Conservation (phyloP, 2,113 vertebrate species). For the Scytalopus superciliaris region DNA sequence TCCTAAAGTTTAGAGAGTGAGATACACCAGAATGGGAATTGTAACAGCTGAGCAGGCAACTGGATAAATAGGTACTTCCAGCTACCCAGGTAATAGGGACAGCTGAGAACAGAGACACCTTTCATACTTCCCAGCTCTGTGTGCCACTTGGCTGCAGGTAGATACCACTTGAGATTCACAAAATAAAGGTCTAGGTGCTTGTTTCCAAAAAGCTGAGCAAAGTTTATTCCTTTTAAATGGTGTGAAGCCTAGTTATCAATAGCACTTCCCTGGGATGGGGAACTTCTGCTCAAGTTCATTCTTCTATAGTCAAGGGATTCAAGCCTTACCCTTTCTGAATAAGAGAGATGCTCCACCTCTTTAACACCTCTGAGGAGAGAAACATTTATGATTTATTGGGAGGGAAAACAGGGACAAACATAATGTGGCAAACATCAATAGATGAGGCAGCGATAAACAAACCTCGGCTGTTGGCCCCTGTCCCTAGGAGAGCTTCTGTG, state of each 20-base stretch:
- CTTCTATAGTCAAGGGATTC: background rate
- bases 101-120: background rate
- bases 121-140: background rate
- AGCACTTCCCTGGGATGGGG: background rate
- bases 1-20: background rate
- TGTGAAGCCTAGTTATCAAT: background rate
- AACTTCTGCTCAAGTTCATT: background rate
- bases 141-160: background rate
- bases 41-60: background rate
- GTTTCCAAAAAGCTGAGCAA: background rate
- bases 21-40: background rate
- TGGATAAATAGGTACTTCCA: background rate
- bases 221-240: background rate
- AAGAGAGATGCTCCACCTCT: background rate
- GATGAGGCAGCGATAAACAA: background rate
- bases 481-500: background rate
- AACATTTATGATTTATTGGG: background rate
- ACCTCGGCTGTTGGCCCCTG: background rate
- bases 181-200: background rate
- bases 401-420: background rate
- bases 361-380: background rate
- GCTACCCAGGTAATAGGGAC: background rate
- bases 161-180: background rate
- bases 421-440: background rate
- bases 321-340: background rate